These are phyloP conservation scores for Mellilla xanthometata DNA, from an alignment of 2,888 invertebrate species.

Conservation along the genomic window DNA sequence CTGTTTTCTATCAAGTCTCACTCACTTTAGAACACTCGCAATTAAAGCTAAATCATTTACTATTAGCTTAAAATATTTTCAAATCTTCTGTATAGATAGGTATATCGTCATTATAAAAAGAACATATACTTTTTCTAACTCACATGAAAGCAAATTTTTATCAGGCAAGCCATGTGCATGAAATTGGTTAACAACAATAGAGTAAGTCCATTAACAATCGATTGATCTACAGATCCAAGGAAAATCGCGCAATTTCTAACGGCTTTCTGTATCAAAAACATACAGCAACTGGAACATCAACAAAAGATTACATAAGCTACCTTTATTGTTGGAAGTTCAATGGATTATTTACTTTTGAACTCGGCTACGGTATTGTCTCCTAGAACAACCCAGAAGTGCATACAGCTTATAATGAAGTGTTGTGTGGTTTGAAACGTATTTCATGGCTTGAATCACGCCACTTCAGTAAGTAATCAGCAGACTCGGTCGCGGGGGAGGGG, in stretches of 20 bases:
- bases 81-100: too few species aligned
- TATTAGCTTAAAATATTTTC: too few species aligned
- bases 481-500: conserved; percentile 32
- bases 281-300: conserved; percentile 14
- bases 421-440: conserved; percentile 9
- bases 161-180: conserved; percentile 1
- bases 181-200: conserved; percentile 7
- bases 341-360: conserved; percentile 18
- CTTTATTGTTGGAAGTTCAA: conserved; percentile 21
- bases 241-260: conserved; percentile 8
- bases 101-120: too few species aligned
- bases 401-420: not conserved
- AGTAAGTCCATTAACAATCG: conserved; percentile 5
- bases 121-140: too few species aligned
- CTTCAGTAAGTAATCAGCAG: conserved; percentile 28
- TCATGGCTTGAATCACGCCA: conserved; percentile 31
- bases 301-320: conserved; percentile 18
- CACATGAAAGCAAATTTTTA: too few species aligned
- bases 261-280: conserved; percentile 16
- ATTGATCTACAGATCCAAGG: conserved; percentile 1
- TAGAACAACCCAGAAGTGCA: not conserved
- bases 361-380: conserved; percentile 8
- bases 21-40: too few species aligned
- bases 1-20: too few species aligned
- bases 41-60: too few species aligned